Conservation (phyloP, 53 echinoderm and acorn worm species). For the Glandiceps talaboti region DNA sequence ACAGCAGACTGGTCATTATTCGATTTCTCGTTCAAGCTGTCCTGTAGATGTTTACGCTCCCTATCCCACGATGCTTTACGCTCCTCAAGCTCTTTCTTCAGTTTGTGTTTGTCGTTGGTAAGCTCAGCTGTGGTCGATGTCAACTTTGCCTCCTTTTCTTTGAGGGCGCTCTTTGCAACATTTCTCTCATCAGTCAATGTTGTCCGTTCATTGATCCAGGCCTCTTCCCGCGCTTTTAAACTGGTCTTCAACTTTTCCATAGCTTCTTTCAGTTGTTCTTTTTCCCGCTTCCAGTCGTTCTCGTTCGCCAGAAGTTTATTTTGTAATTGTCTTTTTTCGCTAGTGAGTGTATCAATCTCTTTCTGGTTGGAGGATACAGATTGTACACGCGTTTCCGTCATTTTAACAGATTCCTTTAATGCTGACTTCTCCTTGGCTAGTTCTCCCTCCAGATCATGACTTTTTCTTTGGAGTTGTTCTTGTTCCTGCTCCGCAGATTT, state of each 20-base stretch:
- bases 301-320: constrained; percentile 37
- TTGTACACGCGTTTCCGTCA: not conserved
- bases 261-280: constrained; percentile 42
- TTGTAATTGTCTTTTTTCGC: constrained; percentile 9
- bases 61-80: constrained; percentile 49
- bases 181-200: not conserved
- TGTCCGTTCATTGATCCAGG: not conserved
- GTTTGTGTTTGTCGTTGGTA: not conserved
- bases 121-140: not conserved
- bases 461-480: not conserved
- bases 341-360: not conserved
- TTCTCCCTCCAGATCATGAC: not conserved
- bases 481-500: not conserved
- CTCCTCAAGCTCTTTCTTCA: not conserved
- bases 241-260: constrained; percentile 50
- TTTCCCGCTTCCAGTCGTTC: constrained; percentile 54
- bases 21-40: not conserved
- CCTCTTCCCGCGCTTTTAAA: constrained; percentile 37
- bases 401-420: not conserved
- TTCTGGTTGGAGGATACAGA: not conserved
- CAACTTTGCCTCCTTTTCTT: constrained; percentile 11
- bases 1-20: not conserved
- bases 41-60: constrained; percentile 29
- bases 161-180: not conserved
- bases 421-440: not conserved